phyloP scores from a whole-genome alignment of 2,888 invertebrate genomes.

The Brenthis ino region DNA sequence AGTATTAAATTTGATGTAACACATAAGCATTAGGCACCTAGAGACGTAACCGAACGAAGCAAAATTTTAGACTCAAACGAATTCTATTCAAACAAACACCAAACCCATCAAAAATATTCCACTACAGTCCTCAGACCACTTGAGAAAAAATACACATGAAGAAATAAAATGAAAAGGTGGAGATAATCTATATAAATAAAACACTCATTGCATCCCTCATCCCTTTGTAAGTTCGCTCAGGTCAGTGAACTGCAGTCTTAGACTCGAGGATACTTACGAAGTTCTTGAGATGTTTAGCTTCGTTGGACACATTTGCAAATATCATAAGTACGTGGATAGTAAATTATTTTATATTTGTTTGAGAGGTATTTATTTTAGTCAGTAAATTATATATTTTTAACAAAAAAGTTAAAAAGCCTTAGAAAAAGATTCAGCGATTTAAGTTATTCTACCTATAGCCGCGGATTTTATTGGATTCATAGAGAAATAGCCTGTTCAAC shows the following conservation, averaged over 20 bases:
- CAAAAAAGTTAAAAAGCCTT: too few species aligned
- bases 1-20: too few species aligned
- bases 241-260: slow-evolving; percentile 26
- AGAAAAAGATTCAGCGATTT: too few species aligned
- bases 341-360: too few species aligned
- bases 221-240: slow-evolving; percentile 12
- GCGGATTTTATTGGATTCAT: too few species aligned
- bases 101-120: background rate
- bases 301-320: slow-evolving; percentile 4
- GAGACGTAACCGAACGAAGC: too few species aligned
- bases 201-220: slow-evolving; percentile 13
- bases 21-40: too few species aligned
- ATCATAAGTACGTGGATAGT: background rate
- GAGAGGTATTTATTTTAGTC: too few species aligned
- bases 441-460: too few species aligned
- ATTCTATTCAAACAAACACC: background rate
- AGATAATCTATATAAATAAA: slow-evolving; percentile 7
- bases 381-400: too few species aligned
- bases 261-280: slow-evolving; percentile 21
- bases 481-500: too few species aligned
- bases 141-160: slow-evolving; percentile 4
- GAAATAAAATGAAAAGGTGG: slow-evolving; percentile 13
- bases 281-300: slow-evolving; percentile 9
- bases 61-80: background rate
- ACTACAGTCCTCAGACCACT: background rate